phyloP scores from a whole-genome alignment of 2,888 invertebrate genomes.

The Dolomedes plantarius region DNA sequence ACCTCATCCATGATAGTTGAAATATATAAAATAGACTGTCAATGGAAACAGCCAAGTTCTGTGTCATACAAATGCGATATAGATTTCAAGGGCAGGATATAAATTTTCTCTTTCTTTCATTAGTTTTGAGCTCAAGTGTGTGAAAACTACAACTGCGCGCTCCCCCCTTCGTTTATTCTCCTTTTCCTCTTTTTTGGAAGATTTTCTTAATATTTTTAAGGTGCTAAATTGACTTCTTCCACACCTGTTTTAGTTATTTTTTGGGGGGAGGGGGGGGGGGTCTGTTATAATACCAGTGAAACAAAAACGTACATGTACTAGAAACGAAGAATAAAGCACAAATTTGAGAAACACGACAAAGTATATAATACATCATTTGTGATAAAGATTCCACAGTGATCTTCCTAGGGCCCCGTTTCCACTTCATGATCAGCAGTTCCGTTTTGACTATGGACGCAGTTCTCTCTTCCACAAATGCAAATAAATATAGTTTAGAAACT shows the following conservation, averaged over 20 bases:
- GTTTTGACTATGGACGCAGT: slow-evolving; percentile 4
- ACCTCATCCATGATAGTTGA: background rate
- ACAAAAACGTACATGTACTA: no score
- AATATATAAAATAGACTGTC: slow-evolving; percentile 43
- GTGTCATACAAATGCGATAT: slow-evolving; percentile 31
- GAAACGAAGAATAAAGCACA: no score
- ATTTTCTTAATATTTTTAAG: slow-evolving; percentile 9
- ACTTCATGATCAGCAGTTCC: slow-evolving; percentile 30
- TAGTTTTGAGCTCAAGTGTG: slow-evolving; percentile 26
- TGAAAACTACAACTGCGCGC: no score
- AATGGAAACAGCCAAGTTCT: slow-evolving; percentile 28
- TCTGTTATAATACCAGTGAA: background rate
- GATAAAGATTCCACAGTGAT: slow-evolving; percentile 32
- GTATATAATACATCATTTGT: slow-evolving; percentile 37
- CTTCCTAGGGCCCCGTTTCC: slow-evolving; percentile 25
- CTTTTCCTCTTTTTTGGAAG: background rate
- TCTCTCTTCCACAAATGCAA: background rate
- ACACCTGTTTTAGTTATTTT: background rate
- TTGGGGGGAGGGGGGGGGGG: background rate
- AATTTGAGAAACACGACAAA: slow-evolving; percentile 15
- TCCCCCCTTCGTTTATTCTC: background rate
- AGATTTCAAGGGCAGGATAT: slow-evolving; percentile 22
- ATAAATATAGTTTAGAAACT: slow-evolving; percentile 1
- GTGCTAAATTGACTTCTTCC: slow-evolving; percentile 4
- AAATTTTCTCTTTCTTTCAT: background rate